These are phyloP conservation scores for Bolinopsis microptera DNA, from an alignment of 37 sponge, comb jelly and placozoan species.

Conservation along the genomic window DNA sequence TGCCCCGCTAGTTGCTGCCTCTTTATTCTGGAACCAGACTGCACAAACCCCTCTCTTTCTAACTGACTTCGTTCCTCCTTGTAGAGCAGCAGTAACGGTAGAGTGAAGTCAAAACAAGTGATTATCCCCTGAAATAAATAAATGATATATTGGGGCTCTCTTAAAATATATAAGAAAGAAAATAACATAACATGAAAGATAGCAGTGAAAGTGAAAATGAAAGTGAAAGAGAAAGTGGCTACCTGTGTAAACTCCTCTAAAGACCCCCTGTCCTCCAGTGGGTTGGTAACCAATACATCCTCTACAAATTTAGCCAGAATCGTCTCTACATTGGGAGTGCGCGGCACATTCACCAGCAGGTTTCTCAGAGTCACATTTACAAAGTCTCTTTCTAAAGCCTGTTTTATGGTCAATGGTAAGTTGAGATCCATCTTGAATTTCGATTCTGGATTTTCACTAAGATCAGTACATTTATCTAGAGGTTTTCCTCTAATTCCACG, in stretches of 20 bases:
- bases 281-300: neutral
- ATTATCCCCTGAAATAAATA: slow-evolving; percentile 2
- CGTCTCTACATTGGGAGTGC: slow-evolving; percentile 37
- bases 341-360: slow-evolving; percentile 6
- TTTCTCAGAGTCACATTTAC: slow-evolving; percentile 38
- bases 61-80: slow-evolving; percentile 55
- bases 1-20: slow-evolving; percentile 24
- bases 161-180: too few species aligned
- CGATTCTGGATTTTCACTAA: neutral
- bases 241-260: neutral
- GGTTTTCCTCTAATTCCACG: neutral
- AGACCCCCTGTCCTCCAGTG: neutral
- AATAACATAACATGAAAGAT: too few species aligned
- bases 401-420: slow-evolving; percentile 46
- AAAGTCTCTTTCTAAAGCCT: slow-evolving; percentile 35
- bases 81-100: slow-evolving; percentile 35
- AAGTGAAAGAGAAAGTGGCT: too few species aligned
- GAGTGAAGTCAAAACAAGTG: slow-evolving; percentile 13
- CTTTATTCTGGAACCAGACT: neutral
- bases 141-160: neutral
- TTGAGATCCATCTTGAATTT: neutral
- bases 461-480: neutral
- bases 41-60: slow-evolving; percentile 39
- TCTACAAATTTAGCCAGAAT: neutral
- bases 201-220: too few species aligned